phyloP scores from a whole-genome alignment of 2,888 invertebrate genomes.

The Amblyjoppa fuscipennis region DNA sequence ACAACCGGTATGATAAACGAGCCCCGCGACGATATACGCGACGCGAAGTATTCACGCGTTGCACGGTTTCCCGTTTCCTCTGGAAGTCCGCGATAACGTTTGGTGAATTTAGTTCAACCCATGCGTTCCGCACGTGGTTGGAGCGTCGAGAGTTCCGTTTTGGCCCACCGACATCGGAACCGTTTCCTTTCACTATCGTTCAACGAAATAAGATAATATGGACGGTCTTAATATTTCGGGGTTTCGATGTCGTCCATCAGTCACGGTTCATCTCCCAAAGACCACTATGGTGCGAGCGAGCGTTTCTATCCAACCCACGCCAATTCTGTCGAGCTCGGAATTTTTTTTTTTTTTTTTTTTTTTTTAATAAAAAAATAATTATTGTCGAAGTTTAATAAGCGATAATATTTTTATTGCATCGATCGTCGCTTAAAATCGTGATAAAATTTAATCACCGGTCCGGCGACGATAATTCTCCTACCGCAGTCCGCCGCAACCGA shows the following conservation, averaged over 20 bases:
- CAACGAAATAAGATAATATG: constrained; percentile 35
- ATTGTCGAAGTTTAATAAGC: background rate
- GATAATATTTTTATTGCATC: background rate
- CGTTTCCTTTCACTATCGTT: constrained; percentile 24
- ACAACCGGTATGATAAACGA: constrained; percentile 20
- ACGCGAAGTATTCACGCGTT: background rate
- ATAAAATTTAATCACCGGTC: constrained; percentile 9
- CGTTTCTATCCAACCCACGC: background rate
- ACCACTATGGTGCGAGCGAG: background rate
- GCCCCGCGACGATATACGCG: constrained; percentile 8
- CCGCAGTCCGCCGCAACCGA: background rate
- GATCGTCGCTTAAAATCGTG: background rate
- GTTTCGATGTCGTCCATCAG: constrained; percentile 5
- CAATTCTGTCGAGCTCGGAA: background rate
- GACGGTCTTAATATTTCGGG: background rate
- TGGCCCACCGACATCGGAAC: background rate
- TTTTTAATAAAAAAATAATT: background rate
- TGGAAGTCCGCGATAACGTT: constrained; percentile 48
- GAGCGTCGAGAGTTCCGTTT: background rate
- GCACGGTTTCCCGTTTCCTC: constrained; percentile 48
- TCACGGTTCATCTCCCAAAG: constrained; percentile 38
- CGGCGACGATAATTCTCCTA: background rate
- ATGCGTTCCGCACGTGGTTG: constrained; percentile 38
- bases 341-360: no score
- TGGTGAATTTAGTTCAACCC: constrained; percentile 41